Conservation (phyloP, 2,113 vertebrate species). For the Oriolus oriolus region DNA sequence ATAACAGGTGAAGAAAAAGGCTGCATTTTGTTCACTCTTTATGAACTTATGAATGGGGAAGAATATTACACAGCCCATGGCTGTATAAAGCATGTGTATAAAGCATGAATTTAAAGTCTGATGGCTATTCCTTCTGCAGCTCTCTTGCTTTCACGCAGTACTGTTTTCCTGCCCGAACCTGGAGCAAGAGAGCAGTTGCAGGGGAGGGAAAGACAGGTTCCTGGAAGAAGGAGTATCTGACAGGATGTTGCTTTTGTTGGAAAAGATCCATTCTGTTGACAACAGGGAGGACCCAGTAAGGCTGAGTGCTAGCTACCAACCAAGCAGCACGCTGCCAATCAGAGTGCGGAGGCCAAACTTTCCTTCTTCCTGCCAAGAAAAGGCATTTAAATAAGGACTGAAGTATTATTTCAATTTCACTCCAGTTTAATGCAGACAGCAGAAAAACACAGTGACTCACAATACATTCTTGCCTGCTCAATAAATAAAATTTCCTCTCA, state of each 20-base stretch:
- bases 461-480: not conserved
- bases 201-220: slow-evolving; percentile 41
- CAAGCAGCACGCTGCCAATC: not conserved
- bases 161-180: slow-evolving; percentile 18
- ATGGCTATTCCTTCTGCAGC: not conserved
- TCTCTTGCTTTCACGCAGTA: not conserved
- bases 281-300: slow-evolving; percentile 16
- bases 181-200: slow-evolving; percentile 14
- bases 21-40: not conserved
- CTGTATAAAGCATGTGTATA: no score
- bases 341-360: not conserved
- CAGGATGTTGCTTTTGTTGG: slow-evolving; percentile 61
- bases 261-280: slow-evolving; percentile 38
- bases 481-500: not conserved
- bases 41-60: not conserved
- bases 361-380: slow-evolving; percentile 37
- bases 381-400: slow-evolving; percentile 11
- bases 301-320: slow-evolving; percentile 28
- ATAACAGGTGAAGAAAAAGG: not conserved
- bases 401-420: slow-evolving; percentile 42
- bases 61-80: not conserved
- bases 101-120: not conserved
- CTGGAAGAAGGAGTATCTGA: slow-evolving; percentile 58
- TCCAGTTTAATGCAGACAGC: slow-evolving; percentile 40
- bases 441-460: slow-evolving; percentile 50